Evolutionary conservation across 2,113 vertebrate genomes (phyloP), one percentile per base, ranked within the genome.

Genomic region (Eidolon helvum): DNA sequence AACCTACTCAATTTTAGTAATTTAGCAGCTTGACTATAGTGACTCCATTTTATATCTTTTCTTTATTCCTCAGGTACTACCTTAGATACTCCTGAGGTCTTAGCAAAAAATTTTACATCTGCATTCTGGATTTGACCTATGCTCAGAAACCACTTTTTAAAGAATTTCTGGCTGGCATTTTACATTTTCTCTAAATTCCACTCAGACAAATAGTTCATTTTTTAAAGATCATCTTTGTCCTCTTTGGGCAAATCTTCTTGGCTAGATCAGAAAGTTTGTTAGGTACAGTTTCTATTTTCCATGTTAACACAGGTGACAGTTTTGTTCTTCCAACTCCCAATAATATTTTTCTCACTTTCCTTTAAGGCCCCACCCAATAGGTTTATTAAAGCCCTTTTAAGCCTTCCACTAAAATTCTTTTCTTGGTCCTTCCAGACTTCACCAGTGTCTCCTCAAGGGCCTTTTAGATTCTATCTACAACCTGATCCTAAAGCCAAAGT

Each of bases 181-280:
- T 95, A 78, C 19, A 69, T 91, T 95, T 50, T 35, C 24, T 91
- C 30, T 74, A 94, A 57, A 95, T 95, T 94, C 53, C 7, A 87
- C 80, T 95, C 40, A 89, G 30, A 33, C 45, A 85, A 61, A 86
- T 93, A 87, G 30, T 92, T 93, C 7, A 38, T 45, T 96, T 69
- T 95, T 93, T 38, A 55, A 75, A 87, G 50, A 55, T 53, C 18
- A 72, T 53, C 53, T 94, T 95, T 91, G 12, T 91, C 6, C 45
- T 94, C 4, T 88, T 90, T 89, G 55, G 75, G 45, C 43, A 96
- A 84, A 86, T 90, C 35, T 45, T 59, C 16, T 68, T 61, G 24
- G 22, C 14, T 79, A 86, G 77, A 77, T 90, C 38, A 50, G 75
- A 22, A 21, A 48, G 26, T 91, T 90, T 92, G 88, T 68, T 80